A percentile compares a stretch with the other conserved stretches of the same genome.
Evolutionary conservation across 2,113 vertebrate genomes (phyloP).

Genomic region (Cephalopholis sonnerati): DNA sequence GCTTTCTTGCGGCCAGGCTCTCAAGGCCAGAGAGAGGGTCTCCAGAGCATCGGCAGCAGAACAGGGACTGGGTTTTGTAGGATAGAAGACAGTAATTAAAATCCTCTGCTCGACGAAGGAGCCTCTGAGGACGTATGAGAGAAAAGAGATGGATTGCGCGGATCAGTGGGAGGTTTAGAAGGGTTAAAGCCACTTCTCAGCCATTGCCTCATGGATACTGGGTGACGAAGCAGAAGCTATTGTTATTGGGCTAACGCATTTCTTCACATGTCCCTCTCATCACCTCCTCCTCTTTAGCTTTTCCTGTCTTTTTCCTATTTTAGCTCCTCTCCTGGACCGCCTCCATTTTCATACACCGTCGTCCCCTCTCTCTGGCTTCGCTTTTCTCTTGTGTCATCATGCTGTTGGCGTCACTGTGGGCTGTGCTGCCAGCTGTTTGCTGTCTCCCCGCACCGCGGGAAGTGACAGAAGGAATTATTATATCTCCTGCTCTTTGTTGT

Average conservation of each 20-base stretch:
- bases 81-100: constrained; percentile 68
- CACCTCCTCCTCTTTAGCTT: constrained; percentile 18
- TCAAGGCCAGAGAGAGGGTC: constrained; percentile 15
- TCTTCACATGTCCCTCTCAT: constrained; percentile 26
- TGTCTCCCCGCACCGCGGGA: constrained; percentile 65
- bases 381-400: constrained; percentile 42
- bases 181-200: constrained; percentile 46
- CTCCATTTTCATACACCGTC: constrained; percentile 4
- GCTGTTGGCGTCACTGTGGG: constrained; percentile 56
- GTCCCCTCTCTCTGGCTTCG: constrained; percentile 21
- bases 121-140: constrained; percentile 35
- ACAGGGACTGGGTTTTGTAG: constrained; percentile 34
- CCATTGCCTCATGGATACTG: not conserved
- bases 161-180: constrained; percentile 35
- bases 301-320: constrained; percentile 30
- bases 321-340: constrained; percentile 26
- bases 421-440: constrained; percentile 73
- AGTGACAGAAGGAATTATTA: constrained; percentile 72
- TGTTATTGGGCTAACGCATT: not conserved
- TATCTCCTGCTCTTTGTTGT: constrained; percentile 40
- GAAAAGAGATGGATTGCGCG: constrained; percentile 28
- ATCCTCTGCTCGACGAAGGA: constrained; percentile 43
- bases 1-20: not conserved
- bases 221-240: constrained; percentile 32
- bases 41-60: constrained; percentile 37